Base-by-base conservation (phyloP, 1,140 invertebrate species). In the Aplysia californica region DNA sequence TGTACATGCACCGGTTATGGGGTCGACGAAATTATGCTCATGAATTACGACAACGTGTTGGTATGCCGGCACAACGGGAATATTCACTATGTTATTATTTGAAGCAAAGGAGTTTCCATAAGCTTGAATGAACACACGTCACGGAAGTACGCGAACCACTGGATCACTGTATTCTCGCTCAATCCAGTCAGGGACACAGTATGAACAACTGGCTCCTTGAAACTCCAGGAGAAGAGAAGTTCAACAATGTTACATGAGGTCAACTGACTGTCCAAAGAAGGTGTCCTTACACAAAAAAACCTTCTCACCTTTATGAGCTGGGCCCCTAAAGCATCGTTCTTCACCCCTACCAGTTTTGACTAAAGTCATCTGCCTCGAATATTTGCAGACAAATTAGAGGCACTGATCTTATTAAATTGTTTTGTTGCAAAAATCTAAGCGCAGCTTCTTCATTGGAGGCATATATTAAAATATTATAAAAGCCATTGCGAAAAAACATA, bases 11-110 rank as follows among this genome's bases (percentile, higher is more conserved):
- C 58, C 26, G 10, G 58, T 61, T 10, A 61, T 61, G 15, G 58
- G 58, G 58, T 61, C 58, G 6, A 61, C 58, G 29, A 10, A 61
- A 26, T 61, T 61, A 18, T 61, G 58, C 6, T 61, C 58, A 29
- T 61, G 58, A 61, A 61, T 61, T 10, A 61, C 58, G 18, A 61
- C 58, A 18, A 61, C 6, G 26, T 61, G 58, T 61, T 61, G 58
- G 58, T 23, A 61, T 31, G 6, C 6, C 10, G 58, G 58, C 10
- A 18, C 6, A 10, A 61, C 58, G 29, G 58, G 58, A 10, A 61
- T 10, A 26, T 61, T 61, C 26, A 61, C 58, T 23, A 29, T 61
- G 29, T 61, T 61, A 20, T 61, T 20, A 29, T 61, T 18, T 6
- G 58, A 61, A n/a, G 44, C 44, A 50, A 50, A 50, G 15, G 20